phyloP scores from a whole-genome alignment of 2,113 vertebrate genomes.

The Scolopax mira region DNA sequence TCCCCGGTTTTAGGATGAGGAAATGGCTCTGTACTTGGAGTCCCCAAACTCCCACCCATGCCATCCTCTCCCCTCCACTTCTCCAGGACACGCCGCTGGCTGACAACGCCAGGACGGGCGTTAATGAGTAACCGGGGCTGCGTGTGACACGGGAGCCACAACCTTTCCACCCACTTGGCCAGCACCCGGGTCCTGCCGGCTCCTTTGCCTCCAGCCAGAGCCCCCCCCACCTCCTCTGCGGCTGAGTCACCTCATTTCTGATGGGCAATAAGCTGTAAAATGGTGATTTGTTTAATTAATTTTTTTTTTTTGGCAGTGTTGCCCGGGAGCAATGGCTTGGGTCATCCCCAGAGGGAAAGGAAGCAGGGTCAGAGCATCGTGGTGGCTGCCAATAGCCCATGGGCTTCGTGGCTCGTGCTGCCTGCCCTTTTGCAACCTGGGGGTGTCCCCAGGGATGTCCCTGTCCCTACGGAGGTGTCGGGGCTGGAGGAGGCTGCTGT shows the following conservation, averaged over 20 bases:
- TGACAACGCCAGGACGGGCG: neutral
- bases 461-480: rapidly evolving
- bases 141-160: neutral
- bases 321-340: rapidly evolving
- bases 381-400: neutral
- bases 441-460: neutral
- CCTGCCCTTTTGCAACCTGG: neutral
- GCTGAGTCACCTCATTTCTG: neutral
- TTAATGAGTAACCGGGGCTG: neutral
- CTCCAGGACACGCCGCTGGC: neutral
- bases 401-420: rapidly evolving
- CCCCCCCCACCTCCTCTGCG: neutral
- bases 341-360: neutral
- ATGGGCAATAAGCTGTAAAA: neutral
- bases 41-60: rapidly evolving
- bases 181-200: neutral
- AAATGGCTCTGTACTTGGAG: rapidly evolving
- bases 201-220: neutral
- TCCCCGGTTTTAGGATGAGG: neutral
- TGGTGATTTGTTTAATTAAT: neutral
- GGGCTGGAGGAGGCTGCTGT: neutral
- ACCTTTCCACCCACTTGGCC: neutral
- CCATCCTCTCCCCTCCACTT: no score
- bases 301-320: neutral
- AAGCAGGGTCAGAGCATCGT: rapidly evolving